Base-by-base conservation (phyloP, 2,888 invertebrate genomes). In the Oithona nana region DNA sequence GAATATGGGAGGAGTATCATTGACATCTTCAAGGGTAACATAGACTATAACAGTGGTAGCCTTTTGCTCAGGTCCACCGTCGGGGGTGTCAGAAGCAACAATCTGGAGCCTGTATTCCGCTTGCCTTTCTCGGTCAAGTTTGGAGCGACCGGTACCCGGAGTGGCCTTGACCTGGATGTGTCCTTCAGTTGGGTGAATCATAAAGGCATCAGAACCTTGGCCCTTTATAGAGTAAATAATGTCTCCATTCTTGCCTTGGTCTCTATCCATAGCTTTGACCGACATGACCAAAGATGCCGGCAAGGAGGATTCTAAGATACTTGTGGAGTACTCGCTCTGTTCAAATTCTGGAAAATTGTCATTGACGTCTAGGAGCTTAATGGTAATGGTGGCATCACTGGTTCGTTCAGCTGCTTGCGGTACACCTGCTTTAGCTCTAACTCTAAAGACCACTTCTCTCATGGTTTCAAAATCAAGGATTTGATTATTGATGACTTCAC, bases 401-500 rank as follows among this genome's bases (percentile, higher is more conserved):
- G 64, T 70, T 70, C 76, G 66, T 68, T 75, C 67, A n/a, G n/a
- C n/a, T n/a, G n/a, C n/a, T n/a, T n/a, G n/a, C n/a, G n/a, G n/a
- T n/a, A n/a, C n/a, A 6, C 67, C 68, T 68, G 71, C 64, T 22
- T 71, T 67, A 3, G 78, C 78, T 63, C 74, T 71, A 13, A 77
- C 77, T 70, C 74, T 73, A 65, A 78, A 76, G 26, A 70, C 71
- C 28, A 76, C 71, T 3, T 68, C 71, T 75, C 76, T 65, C n/a
- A 86, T 70, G 1, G 77, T 76, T 73, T 89, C 89, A 68, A 84
- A 87, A 72, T 89, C 88, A 28, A 89, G 73, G 63, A 83, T 78
- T 67, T 80, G 82, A 52, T 81, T 83, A 1, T 87, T 74, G 2
- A 83, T 81, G 0, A 89, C 80, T 68, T 83, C 82, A 0, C 88